A percentile compares a stretch with the other conserved stretches of the same genome.
Evolutionary conservation across 2,113 vertebrate genomes (phyloP).

Genomic region (Arizona elegans): DNA sequence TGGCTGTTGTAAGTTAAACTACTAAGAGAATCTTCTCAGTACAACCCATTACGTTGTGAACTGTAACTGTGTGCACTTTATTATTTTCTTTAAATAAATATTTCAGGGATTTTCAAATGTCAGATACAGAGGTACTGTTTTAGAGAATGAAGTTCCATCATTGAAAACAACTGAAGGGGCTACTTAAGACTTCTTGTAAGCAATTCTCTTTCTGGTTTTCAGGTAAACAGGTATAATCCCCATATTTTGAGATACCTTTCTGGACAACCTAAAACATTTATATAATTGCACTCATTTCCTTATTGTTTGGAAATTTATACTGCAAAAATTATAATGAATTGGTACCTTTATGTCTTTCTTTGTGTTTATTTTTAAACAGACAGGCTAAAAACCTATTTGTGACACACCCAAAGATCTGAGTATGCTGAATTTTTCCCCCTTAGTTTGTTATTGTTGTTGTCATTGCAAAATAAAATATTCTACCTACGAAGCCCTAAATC

Average conservation of each 20-base stretch:
- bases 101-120: conserved; percentile 30
- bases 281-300: background rate
- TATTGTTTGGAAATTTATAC: background rate
- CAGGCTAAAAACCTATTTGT: background rate
- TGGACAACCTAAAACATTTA: background rate
- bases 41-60: conserved; percentile 11
- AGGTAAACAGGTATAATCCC: conserved; percentile 23
- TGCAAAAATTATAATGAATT: background rate
- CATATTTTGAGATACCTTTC: background rate
- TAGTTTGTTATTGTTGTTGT: background rate
- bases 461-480: background rate
- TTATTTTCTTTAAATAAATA: conserved; percentile 39
- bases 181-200: conserved; percentile 51
- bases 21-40: conserved; percentile 14
- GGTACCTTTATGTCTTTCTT: background rate
- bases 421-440: background rate
- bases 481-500: background rate
- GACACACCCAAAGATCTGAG: background rate
- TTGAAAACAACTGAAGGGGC: conserved; percentile 30
- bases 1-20: background rate
- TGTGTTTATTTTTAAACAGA: background rate
- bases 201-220: conserved; percentile 60
- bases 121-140: conserved; percentile 31
- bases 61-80: conserved; percentile 44
- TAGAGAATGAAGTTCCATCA: conserved; percentile 36